These are phyloP conservation scores for Aphelenchoides fujianensis DNA, from an alignment of 1,140 invertebrate species.

Conservation along the genomic window DNA sequence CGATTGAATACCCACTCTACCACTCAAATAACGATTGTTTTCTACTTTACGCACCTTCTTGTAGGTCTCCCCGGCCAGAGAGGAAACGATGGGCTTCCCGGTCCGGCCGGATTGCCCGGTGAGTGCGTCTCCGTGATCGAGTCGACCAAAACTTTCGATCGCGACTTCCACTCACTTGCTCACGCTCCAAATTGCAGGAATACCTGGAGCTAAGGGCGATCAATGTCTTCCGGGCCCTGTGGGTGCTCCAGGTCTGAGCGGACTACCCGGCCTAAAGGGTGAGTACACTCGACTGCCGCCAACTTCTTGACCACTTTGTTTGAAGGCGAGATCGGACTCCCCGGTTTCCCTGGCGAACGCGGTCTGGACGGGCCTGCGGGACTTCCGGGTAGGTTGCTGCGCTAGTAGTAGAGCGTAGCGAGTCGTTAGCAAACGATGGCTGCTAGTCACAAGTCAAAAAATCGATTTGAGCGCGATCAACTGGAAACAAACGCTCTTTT, in stretches of 20 bases:
- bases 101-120: constrained; percentile 35
- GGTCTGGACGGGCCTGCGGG: not conserved
- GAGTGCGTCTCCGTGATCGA: no score
- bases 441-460: not conserved
- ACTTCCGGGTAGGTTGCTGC: constrained; percentile 6
- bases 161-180: no score
- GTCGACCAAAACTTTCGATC: no score
- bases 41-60: no score
- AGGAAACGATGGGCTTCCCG: constrained; percentile 47
- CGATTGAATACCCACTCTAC: no score
- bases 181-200: constrained; percentile 4
- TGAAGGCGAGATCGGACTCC: constrained; percentile 26
- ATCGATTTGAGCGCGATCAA: not conserved
- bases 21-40: no score
- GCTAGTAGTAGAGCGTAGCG: not conserved
- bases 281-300: not conserved
- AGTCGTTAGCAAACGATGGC: not conserved
- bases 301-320: not conserved
- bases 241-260: constrained; percentile 32
- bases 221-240: constrained; percentile 44
- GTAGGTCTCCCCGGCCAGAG: not conserved
- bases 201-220: constrained; percentile 40
- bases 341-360: constrained; percentile 28
- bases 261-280: constrained; percentile 29
- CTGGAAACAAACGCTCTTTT: not conserved